Evolutionary conservation across 2,797 vertebrate genomes (phyloP), one percentile per base, ranked within the genome.

Genomic region (Morus bassanus): DNA sequence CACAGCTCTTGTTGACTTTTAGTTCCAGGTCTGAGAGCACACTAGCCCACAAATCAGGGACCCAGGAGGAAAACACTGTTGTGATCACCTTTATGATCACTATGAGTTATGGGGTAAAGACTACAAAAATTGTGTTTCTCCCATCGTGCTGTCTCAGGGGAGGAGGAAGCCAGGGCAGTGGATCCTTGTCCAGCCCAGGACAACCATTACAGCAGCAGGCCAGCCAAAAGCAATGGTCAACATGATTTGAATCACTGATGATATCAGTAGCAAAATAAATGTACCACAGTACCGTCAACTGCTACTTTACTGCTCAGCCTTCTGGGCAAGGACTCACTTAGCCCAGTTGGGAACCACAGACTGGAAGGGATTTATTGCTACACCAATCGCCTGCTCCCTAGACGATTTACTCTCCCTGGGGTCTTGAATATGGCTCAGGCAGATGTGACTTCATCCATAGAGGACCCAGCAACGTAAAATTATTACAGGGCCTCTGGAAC

Each of bases 371-470:
- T 59, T 81, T 81, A 35, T 48, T 1, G 3, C 7, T 23, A 61
- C 15, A 76, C 11, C 16, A 72, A 63, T 4, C 1, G 1, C 15
- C 50, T 68, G 14, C 3, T 89, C 19, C 11, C 15, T 43, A 45
- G 28, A 10, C 35, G 10, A 50, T 91, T 54, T 70, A 4, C 1
- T n/a, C 9, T 27, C 10, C 2, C 7, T 37, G 25, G 31, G 7
- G 12, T 54, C 45, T 64, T 87, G 9, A 23, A 50, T 33, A 18
- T 4, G 10, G 33, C 30, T 74, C 21, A 68, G 37, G 35, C 25
- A 90, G 41, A 79, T 0, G 0, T 48, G 24, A 48, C 4, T 2
- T 4, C 30, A 56, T 51, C 39, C 48, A 31, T 0, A 73, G 50
- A 88, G 31, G 28, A 88, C 11, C 13, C 17, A 65, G 21, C 5